Evolutionary conservation across 2,797 vertebrate genomes (phyloP).

Genomic region (Enteromius viviparus): DNA sequence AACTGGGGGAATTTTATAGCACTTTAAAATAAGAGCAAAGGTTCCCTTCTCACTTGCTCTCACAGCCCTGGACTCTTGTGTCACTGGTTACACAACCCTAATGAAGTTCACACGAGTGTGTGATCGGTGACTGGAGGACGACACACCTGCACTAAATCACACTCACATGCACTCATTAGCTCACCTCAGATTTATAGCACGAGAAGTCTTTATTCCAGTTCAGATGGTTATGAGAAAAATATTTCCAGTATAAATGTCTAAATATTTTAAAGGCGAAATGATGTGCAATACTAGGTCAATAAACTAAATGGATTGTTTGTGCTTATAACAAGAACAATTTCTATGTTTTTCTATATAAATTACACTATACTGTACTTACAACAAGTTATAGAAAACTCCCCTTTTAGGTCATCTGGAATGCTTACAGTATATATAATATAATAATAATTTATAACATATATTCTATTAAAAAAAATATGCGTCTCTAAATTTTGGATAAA

Average conservation of each 20-base stretch:
- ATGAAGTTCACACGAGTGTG: conserved; percentile 44
- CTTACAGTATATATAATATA: no score
- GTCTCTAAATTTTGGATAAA: no score
- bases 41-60: conserved; percentile 30
- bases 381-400: no score
- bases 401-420: no score
- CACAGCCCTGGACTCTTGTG: background rate
- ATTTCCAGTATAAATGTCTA: background rate
- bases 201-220: background rate
- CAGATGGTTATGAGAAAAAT: background rate
- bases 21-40: conserved; percentile 6
- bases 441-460: no score
- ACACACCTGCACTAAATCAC: conserved; percentile 22
- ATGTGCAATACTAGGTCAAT: background rate
- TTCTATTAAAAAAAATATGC: background rate
- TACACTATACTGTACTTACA: no score
- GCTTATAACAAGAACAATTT: no score
- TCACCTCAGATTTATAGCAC: background rate
- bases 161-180: background rate
- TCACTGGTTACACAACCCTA: conserved; percentile 38
- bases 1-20: conserved; percentile 35
- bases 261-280: background rate
- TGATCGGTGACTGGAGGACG: conserved; percentile 31
- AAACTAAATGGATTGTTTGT: background rate
- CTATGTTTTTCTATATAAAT: no score